These are phyloP conservation scores for Synergus umbraculus DNA, from an alignment of 2,888 invertebrate species.

Conservation along the genomic window DNA sequence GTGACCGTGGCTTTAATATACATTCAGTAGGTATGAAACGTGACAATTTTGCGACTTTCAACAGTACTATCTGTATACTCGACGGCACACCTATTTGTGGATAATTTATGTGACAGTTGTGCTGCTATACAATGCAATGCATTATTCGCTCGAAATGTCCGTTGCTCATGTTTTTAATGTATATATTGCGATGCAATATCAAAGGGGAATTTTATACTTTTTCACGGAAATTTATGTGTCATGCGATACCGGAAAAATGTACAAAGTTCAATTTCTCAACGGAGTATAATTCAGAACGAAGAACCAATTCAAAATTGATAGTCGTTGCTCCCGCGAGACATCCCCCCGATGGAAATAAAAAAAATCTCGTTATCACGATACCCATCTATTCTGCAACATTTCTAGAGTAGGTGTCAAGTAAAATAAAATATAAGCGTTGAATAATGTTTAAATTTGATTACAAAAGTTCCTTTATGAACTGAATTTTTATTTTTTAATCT, in stretches of 20 bases:
- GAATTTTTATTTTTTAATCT: not conserved
- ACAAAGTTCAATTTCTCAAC: not conserved
- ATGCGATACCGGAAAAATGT: not conserved
- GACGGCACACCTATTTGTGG: not conserved
- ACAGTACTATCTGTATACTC: not conserved
- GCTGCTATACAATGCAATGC: not conserved
- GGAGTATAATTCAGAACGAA: constrained; percentile 27
- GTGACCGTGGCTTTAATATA: not conserved
- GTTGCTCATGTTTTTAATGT: constrained; percentile 2
- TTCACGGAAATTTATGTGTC: not conserved
- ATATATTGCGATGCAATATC: not conserved
- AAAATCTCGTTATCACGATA: constrained; percentile 15
- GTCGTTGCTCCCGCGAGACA: not conserved
- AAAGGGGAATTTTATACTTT: not conserved
- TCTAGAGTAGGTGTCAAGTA: not conserved
- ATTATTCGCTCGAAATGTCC: not conserved
- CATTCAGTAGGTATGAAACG: constrained; percentile 2
- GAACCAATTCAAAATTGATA: constrained; percentile 32
- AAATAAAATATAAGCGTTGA: constrained; percentile 6
- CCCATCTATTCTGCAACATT: not conserved
- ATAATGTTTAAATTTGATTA: not conserved
- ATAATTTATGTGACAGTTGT: constrained; percentile 26
- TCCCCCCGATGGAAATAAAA: constrained; percentile 13
- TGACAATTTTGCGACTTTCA: not conserved
- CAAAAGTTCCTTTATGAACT: not conserved